phyloP scores from a whole-genome alignment of 2,113 vertebrate genomes.

The Taurulus bubalis region DNA sequence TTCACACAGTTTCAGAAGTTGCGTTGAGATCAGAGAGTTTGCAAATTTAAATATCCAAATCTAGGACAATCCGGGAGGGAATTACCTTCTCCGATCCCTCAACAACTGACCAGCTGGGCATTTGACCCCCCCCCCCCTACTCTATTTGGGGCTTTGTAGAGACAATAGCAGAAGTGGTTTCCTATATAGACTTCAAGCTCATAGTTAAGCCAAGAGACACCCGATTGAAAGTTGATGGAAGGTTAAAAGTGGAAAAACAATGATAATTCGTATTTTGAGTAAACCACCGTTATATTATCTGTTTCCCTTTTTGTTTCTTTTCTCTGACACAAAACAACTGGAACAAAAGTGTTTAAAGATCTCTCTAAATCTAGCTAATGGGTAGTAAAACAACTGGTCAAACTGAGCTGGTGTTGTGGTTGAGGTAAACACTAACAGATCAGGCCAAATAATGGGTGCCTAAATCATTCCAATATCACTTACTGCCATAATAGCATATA shows the following conservation, averaged over 20 bases:
- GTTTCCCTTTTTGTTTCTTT: not conserved
- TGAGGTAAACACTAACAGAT: slow-evolving; percentile 66
- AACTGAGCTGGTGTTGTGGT: slow-evolving; percentile 34
- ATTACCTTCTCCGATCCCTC: slow-evolving; percentile 32
- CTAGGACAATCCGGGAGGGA: slow-evolving; percentile 7
- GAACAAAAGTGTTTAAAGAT: not conserved
- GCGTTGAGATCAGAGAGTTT: slow-evolving; percentile 11
- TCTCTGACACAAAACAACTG: not conserved
- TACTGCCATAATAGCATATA: slow-evolving; percentile 33
- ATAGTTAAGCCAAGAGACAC: not conserved
- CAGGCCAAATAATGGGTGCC: slow-evolving; percentile 24
- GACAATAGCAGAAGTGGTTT: slow-evolving; percentile 17
- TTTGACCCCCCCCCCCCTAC: slow-evolving; percentile 28
- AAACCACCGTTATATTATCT: not conserved
- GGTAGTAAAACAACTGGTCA: slow-evolving; percentile 18
- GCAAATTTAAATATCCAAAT: slow-evolving; percentile 22
- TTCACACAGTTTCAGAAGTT: slow-evolving; percentile 3
- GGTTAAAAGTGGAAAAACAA: not conserved
- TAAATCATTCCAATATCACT: slow-evolving; percentile 34
- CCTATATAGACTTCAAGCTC: not conserved
- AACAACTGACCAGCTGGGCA: slow-evolving; percentile 47
- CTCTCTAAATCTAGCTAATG: slow-evolving; percentile 5
- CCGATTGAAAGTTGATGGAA: not conserved
- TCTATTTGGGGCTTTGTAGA: slow-evolving; percentile 4
- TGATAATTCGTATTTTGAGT: not conserved